Conservation (phyloP, 2,113 vertebrate species). For the Genyomyrus donnyi region DNA sequence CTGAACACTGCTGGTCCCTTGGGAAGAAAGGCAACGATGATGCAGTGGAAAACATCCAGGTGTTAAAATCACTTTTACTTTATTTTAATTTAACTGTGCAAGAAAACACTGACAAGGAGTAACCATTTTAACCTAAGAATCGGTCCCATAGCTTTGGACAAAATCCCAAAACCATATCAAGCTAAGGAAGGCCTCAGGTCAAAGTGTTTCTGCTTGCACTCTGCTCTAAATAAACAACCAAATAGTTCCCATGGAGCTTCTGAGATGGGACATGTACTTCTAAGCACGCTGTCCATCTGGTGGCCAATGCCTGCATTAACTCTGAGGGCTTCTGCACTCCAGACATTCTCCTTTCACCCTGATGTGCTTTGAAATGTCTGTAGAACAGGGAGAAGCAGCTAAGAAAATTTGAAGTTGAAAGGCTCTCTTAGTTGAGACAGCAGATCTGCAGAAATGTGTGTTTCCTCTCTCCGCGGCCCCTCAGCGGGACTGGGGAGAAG, state of each 20-base stretch:
- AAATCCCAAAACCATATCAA: not conserved
- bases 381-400: not conserved
- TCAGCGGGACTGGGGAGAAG: not conserved
- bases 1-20: not conserved
- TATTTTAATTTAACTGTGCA: not conserved
- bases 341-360: not conserved
- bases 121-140: not conserved
- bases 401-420: not conserved
- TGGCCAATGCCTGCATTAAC: not conserved
- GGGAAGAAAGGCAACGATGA: not conserved
- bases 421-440: not conserved
- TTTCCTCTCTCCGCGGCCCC: not conserved
- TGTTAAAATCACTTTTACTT: not conserved
- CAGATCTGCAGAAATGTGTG: not conserved
- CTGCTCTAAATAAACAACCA: not conserved
- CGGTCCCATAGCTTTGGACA: not conserved
- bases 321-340: not conserved
- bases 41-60: not conserved
- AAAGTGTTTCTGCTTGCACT: not conserved
- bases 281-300: not conserved
- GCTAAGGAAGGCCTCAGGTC: not conserved
- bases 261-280: not conserved
- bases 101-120: not conserved
- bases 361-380: not conserved
- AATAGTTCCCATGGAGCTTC: not conserved